These are phyloP conservation scores for Nerophis ophidion DNA, from an alignment of 2,113 vertebrate species.

Conservation along the genomic window DNA sequence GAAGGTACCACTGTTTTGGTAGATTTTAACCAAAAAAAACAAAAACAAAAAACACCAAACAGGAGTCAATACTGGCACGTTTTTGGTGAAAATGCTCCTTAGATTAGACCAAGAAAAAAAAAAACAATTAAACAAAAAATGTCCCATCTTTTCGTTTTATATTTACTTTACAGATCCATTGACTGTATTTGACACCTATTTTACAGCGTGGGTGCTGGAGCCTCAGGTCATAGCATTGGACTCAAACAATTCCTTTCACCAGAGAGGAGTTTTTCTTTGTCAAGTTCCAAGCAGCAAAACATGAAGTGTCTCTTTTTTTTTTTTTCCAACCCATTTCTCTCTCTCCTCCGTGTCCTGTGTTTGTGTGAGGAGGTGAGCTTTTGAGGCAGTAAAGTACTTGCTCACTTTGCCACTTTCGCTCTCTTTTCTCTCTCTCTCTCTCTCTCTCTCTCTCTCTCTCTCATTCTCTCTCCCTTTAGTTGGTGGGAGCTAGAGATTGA, in stretches of 20 bases:
- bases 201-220: slow-evolving; percentile 53
- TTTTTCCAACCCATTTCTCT: slow-evolving; percentile 30
- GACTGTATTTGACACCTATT: slow-evolving; percentile 59
- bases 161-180: slow-evolving; percentile 61
- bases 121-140: too few relatives aligned
- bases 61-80: too few relatives aligned
- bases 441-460: slow-evolving; percentile 22
- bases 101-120: too few relatives aligned
- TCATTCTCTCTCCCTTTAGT: slow-evolving; percentile 65
- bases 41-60: too few relatives aligned
- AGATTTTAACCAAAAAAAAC: too few relatives aligned
- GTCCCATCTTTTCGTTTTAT: too few relatives aligned
- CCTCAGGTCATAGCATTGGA: slow-evolving; percentile 53
- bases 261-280: slow-evolving; percentile 56
- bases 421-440: slow-evolving; percentile 47
- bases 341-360: slow-evolving; percentile 33
- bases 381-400: slow-evolving; percentile 73
- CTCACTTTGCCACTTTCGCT: slow-evolving; percentile 71
- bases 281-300: slow-evolving; percentile 66
- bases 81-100: too few relatives aligned
- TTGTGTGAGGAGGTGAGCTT: slow-evolving; percentile 65
- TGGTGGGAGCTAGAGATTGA: slow-evolving; percentile 80
- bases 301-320: slow-evolving; percentile 43
- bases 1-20: too few relatives aligned
- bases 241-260: slow-evolving; percentile 63